phyloP scores from a whole-genome alignment of 2,113 vertebrate species.

The Centropus unirufus region DNA sequence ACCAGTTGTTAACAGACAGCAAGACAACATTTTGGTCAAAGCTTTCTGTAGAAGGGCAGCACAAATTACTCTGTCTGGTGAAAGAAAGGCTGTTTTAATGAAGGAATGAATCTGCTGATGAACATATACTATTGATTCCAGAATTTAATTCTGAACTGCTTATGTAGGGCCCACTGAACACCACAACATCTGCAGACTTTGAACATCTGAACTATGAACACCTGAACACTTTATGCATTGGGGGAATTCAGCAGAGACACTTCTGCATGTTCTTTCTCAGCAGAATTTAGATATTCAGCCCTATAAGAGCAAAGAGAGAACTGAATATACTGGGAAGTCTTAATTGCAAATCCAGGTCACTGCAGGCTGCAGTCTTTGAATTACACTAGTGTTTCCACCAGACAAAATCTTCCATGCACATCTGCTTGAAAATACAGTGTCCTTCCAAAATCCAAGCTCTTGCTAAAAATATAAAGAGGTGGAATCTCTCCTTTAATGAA shows the following conservation, averaged over 20 bases:
- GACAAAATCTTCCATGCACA: not conserved
- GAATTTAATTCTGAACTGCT: not conserved
- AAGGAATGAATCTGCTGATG: not conserved
- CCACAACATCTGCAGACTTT: not conserved
- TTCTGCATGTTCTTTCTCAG: not conserved
- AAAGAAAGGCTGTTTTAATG: not conserved
- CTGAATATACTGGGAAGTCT: not conserved
- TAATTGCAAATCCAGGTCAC: not conserved
- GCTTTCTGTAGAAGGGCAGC: not conserved
- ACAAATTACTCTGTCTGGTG: not conserved
- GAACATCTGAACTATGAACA: not conserved
- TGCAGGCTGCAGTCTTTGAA: not conserved
- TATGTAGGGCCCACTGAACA: not conserved
- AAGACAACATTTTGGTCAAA: not conserved
- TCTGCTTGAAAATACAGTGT: not conserved
- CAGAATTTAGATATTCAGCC: not conserved
- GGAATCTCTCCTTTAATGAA: not conserved
- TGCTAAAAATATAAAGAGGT: not conserved
- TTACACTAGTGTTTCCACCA: not conserved
- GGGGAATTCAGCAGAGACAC: not conserved
- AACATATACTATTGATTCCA: not conserved
- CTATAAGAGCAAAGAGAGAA: not conserved
- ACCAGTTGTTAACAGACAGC: not conserved
- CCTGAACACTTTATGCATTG: not conserved
- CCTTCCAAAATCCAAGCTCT: not conserved